Conservation (phyloP, 2,797 vertebrate genomes). For the Myotis daubentonii region DNA sequence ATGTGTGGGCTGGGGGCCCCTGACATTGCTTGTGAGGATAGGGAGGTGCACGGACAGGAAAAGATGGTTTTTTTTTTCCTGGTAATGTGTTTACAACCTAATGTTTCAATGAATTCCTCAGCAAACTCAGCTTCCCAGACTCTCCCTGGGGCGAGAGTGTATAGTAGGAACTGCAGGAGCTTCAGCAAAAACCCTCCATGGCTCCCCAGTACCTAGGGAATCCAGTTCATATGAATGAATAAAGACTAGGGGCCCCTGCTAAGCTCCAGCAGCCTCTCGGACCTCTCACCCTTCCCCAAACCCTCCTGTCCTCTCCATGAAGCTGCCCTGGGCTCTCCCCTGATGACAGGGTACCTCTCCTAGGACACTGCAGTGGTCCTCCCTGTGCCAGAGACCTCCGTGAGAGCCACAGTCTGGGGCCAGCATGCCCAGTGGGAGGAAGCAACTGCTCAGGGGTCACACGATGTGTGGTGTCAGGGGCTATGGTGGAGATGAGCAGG, state of each 20-base stretch:
- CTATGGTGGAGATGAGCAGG: background rate
- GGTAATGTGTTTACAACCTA: background rate
- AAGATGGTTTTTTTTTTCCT: background rate
- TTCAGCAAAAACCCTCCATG: background rate
- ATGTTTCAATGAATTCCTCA: background rate
- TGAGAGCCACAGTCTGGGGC: background rate
- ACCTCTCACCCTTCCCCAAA: background rate
- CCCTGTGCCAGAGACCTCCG: background rate
- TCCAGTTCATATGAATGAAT: background rate
- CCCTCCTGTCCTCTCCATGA: background rate
- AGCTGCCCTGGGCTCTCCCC: background rate
- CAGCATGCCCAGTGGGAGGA: background rate
- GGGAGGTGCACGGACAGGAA: background rate
- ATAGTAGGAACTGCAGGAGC: background rate
- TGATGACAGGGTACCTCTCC: background rate
- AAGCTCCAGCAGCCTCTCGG: background rate
- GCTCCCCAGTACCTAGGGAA: background rate
- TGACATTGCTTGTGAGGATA: background rate
- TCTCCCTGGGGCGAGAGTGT: background rate
- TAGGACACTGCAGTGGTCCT: background rate
- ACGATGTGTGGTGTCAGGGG: accelerated
- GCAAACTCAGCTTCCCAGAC: background rate
- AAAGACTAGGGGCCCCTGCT: background rate
- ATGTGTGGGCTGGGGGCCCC: background rate
- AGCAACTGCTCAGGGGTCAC: background rate